Evolutionary conservation across 2,797 vertebrate species (phyloP).

Genomic region (Hyperoplus immaculatus): DNA sequence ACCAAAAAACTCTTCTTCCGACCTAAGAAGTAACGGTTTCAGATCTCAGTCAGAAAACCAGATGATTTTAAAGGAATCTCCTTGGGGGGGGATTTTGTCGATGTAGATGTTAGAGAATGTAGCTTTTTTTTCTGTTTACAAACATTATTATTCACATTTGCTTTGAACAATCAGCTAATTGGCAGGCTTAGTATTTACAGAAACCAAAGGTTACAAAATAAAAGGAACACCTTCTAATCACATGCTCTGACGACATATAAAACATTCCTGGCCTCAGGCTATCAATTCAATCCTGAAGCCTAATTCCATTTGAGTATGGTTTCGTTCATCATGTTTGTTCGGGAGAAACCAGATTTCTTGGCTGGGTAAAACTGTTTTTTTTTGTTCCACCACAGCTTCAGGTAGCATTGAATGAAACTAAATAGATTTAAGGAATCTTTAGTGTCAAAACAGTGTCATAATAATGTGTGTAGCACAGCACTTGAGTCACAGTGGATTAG

Average conservation of each 20-base stretch:
- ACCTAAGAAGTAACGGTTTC: conserved; percentile 80
- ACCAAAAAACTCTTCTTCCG: conserved; percentile 95
- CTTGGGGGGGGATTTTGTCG: background rate
- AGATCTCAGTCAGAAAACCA: background rate
- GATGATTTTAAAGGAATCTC: background rate
- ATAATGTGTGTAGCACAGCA: background rate
- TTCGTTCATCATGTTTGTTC: background rate
- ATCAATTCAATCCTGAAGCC: background rate
- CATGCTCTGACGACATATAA: background rate
- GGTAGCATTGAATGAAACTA: too few relatives aligned
- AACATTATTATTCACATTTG: conserved; percentile 6
- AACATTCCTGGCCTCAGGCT: background rate
- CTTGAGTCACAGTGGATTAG: background rate
- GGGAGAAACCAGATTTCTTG: background rate
- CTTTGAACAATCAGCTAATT: background rate
- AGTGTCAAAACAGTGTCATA: background rate
- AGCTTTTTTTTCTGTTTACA: background rate
- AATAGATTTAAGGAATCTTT: background rate
- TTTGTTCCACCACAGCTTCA: background rate
- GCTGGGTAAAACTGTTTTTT: background rate
- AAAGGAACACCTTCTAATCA: conserved; percentile 7
- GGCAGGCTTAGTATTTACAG: background rate
- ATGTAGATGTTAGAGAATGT: conserved; percentile 1
- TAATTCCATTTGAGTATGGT: background rate
- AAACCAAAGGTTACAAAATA: conserved; percentile 22